Percentiles rank a stretch among this genome's conserved stretches.
Conservation (phyloP, 35 echinoderm and acorn worm species). For the Diadema setosum region DNA sequence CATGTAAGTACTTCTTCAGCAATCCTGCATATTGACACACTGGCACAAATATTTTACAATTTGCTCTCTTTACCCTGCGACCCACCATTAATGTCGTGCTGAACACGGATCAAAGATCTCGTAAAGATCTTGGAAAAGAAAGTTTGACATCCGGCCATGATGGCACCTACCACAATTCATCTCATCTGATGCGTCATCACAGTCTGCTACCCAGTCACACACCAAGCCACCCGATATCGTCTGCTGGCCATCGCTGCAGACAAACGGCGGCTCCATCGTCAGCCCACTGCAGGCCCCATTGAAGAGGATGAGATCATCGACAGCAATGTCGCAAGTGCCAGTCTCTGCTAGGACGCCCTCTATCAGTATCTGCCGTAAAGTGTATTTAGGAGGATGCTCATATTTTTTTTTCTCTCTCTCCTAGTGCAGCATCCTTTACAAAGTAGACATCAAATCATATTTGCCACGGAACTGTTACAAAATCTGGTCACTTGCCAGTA, state of each 20-base stretch:
- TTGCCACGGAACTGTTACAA: no score
- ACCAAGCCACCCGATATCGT: not conserved
- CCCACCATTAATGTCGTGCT: no score
- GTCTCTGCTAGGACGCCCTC: conserved; percentile 27
- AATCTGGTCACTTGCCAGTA: no score
- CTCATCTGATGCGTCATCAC: conserved; percentile 35
- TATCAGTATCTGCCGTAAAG: conserved; percentile 40
- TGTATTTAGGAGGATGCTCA: no score
- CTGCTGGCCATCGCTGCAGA: not conserved
- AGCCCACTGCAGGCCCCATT: not conserved
- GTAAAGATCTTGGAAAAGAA: not conserved
- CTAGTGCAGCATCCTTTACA: no score
- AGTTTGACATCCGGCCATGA: not conserved
- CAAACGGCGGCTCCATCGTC: not conserved
- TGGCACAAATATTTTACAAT: no score
- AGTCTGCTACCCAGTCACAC: conserved; percentile 57
- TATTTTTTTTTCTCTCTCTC: no score
- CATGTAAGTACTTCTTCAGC: no score
- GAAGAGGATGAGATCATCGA: conserved; percentile 52
- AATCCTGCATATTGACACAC: no score
- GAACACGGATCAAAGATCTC: no score
- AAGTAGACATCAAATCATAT: no score
- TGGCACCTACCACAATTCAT: conserved; percentile 47
- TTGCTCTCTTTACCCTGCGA: no score
- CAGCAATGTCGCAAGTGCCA: conserved; percentile 38